Evolutionary conservation across 2,888 invertebrate species (phyloP), one percentile per base, ranked within the genome.

Genomic region (Aphidius colemani): DNA sequence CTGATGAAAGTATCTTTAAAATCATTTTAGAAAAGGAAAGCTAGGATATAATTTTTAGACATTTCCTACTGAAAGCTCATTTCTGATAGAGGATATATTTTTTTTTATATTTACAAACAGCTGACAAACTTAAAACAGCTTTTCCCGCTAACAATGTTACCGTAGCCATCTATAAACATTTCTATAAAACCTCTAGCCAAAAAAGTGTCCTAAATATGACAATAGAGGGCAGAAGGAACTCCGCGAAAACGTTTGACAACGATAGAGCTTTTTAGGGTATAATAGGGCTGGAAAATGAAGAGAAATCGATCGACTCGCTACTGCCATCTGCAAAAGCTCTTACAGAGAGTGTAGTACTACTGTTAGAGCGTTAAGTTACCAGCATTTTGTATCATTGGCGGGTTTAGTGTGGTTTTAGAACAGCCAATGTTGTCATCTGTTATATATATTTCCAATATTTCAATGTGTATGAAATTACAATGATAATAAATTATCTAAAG

Each of bases 201-300:
- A 61, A 69, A 55, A 66, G 73, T 76, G 72, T 66, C 64, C 63
- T 64, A 66, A 70, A 70, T 67, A 51, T 64, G 50, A 66, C 77
- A 73, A 66, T 71, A 79, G 80, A 80, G 80, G 80, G 80, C 80
- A 73, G 66, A 43, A 68, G 71, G 72, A 62, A 70, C 69, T 67
- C 67, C 30, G 3, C 5, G 30, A 30, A 30, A 30, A 30, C 5
- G 5, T 30, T 30, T 30, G 30, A 30, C 30, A 30, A 30, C 30
- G 3, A 30, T 4, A 30, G 30, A 30, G 30, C 30, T 30, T 30
- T 30, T 30, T 30, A 30, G 30, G 30, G 64, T 63, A 50, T 53
- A 48, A 65, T 64, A 53, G 71, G 68, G 13, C 7, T n/a, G 45
- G 11, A 10, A 10, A 30, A 30, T 4, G 7, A 39, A 10, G 50